phyloP scores from a whole-genome alignment of 2,888 invertebrate genomes.

The Pilophorus perplexus region DNA sequence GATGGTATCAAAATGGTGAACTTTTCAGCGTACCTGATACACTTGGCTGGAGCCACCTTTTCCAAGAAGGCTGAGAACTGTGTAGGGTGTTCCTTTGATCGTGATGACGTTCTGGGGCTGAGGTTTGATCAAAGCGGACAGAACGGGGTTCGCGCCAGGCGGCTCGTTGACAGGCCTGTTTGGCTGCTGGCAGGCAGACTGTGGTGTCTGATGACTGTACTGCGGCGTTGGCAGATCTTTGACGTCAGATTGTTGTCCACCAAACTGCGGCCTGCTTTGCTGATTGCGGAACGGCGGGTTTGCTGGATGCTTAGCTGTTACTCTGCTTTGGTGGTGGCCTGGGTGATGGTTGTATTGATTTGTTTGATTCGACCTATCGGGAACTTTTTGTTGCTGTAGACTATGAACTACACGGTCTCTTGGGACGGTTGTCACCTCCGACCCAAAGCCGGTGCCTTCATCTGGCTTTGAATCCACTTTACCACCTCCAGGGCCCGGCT shows the following conservation, averaged over 20 bases:
- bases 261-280: no score
- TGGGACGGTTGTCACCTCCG: not conserved
- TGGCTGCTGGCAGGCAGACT: not conserved
- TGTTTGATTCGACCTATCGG: not conserved
- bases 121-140: conserved; percentile 20
- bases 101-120: conserved; percentile 52
- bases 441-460: not conserved
- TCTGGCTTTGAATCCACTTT: not conserved
- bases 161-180: no score
- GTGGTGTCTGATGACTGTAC: not conserved
- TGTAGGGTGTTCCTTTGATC: conserved; percentile 56
- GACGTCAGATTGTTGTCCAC: no score
- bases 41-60: conserved; percentile 90
- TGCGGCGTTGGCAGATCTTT: not conserved
- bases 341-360: no score
- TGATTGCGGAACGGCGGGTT: no score
- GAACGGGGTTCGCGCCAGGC: not conserved
- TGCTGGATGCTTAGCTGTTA: no score
- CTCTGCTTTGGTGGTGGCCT: no score
- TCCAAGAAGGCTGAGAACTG: conserved; percentile 72
- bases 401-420: no score
- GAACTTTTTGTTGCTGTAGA: not conserved
- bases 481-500: not conserved
- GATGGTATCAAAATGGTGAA: no score
- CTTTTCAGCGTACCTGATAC: conserved; percentile 52